These are phyloP conservation scores for Megaceryle alcyon DNA, from an alignment of 2,797 vertebrate genomes.

Conservation along the genomic window DNA sequence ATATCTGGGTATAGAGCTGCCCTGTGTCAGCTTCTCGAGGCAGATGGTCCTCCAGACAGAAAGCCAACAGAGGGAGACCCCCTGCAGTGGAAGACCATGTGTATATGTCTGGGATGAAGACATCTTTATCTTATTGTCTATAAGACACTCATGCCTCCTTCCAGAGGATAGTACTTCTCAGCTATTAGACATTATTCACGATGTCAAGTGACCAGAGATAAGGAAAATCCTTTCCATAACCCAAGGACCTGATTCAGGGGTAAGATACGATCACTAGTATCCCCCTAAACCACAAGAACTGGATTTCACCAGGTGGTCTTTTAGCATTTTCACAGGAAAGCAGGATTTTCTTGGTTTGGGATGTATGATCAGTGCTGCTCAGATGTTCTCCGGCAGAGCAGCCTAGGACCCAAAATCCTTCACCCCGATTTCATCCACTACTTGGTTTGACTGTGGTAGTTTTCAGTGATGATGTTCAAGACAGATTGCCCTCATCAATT, in stretches of 20 bases:
- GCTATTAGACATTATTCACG: neutral
- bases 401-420: neutral
- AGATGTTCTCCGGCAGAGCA: neutral
- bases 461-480: neutral
- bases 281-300: neutral
- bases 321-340: neutral
- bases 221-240: neutral
- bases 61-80: neutral
- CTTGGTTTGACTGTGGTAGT: neutral
- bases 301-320: neutral
- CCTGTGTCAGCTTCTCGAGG: neutral
- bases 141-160: neutral
- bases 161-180: neutral
- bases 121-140: neutral
- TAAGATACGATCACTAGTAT: neutral
- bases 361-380: neutral
- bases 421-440: neutral
- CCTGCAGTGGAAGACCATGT: fast-evolving
- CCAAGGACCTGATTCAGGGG: neutral
- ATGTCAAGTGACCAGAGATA: neutral
- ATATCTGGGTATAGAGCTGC: neutral
- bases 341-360: neutral
- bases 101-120: neutral
- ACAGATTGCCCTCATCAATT: neutral
- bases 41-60: neutral